These are phyloP conservation scores for Danio jaintianensis DNA, from an alignment of 2,797 vertebrate species.

Conservation along the genomic window DNA sequence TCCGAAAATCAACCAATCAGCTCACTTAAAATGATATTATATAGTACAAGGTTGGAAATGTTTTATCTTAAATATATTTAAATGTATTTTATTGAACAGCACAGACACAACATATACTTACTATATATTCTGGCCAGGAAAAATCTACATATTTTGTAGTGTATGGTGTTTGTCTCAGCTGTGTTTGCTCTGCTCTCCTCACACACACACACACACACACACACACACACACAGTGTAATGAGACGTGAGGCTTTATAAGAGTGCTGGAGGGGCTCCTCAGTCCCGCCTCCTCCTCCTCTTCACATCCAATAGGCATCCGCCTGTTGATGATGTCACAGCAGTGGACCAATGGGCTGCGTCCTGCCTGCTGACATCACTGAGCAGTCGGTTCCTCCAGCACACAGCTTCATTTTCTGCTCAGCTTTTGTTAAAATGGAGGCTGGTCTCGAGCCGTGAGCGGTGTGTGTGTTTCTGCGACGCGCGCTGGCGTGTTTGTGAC, in stretches of 20 bases:
- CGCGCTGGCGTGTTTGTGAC: constrained; percentile 97
- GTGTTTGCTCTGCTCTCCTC: not conserved
- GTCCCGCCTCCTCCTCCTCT: constrained; percentile 66
- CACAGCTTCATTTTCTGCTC: constrained; percentile 95
- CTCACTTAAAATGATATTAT: too few relatives aligned
- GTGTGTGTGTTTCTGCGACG: constrained; percentile 84
- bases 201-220: not conserved
- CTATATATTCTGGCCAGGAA: too few relatives aligned
- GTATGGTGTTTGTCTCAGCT: too few relatives aligned
- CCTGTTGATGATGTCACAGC: constrained; percentile 77
- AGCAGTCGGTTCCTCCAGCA: constrained; percentile 94
- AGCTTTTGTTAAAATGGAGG: constrained; percentile 97
- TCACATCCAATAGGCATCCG: constrained; percentile 73
- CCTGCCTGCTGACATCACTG: constrained; percentile 86
- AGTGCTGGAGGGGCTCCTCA: constrained; percentile 64
- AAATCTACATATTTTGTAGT: too few relatives aligned
- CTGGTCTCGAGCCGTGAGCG: constrained; percentile 88
- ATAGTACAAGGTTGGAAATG: too few relatives aligned
- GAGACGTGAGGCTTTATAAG: constrained; percentile 68
- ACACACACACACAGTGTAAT: not conserved
- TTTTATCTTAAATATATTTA: too few relatives aligned
- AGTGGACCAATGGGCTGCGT: constrained; percentile 81
- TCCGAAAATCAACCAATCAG: too few relatives aligned
- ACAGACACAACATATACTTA: too few relatives aligned
- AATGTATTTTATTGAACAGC: too few relatives aligned